phyloP scores from a whole-genome alignment of 2,113 vertebrate genomes.

The Cichladusa arquata region DNA sequence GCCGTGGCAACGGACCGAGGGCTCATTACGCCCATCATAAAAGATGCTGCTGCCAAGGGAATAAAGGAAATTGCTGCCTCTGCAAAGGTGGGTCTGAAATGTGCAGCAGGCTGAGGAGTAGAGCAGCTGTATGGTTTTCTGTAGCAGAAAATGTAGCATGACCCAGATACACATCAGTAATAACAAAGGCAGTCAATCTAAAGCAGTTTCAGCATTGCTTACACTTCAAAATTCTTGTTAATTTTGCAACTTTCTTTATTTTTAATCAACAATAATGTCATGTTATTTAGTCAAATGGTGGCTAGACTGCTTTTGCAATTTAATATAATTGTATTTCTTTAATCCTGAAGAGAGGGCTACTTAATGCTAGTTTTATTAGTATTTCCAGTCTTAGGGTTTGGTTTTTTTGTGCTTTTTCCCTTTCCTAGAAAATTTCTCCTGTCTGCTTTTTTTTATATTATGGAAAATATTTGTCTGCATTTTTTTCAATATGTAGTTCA shows the following conservation, averaged over 20 bases:
- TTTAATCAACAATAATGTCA: neutral
- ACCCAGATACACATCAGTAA: neutral
- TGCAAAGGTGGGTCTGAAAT: slow-evolving; percentile 79
- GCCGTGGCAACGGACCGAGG: slow-evolving; percentile 92
- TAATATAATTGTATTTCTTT: neutral
- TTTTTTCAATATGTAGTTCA: neutral
- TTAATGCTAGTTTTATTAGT: neutral
- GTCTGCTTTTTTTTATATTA: neutral
- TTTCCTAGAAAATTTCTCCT: neutral
- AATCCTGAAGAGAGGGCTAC: neutral
- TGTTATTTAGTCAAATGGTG: neutral
- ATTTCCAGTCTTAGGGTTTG: neutral
- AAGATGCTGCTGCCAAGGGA: slow-evolving; percentile 87
- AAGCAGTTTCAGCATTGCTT: neutral
- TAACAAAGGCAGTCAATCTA: neutral
- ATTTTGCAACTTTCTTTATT: neutral
- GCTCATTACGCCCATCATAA: slow-evolving; percentile 93
- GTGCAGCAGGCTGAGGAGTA: neutral
- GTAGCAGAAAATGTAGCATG: neutral
- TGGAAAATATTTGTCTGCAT: neutral
- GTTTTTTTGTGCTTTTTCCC: neutral
- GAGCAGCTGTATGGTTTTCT: neutral
- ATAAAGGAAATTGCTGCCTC: slow-evolving; percentile 87
- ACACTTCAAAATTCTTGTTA: neutral
- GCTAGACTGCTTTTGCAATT: neutral